These are phyloP conservation scores for Anarrhichthys ocellatus DNA, from an alignment of 2,113 vertebrate species.

Conservation along the genomic window DNA sequence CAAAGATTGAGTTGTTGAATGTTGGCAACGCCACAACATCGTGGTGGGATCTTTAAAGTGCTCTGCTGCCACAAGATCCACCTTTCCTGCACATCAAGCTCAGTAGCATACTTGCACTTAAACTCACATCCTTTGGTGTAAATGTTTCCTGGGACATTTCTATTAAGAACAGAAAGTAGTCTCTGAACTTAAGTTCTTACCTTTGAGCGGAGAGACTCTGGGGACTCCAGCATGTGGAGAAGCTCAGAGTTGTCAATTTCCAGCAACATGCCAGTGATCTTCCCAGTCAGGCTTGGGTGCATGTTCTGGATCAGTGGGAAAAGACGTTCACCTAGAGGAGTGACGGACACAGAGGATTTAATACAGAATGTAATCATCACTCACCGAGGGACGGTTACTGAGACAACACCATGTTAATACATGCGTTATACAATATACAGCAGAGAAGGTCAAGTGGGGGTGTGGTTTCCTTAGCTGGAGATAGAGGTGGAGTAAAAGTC, in stretches of 20 bases:
- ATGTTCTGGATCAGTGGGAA: conserved; percentile 98
- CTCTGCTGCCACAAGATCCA: not conserved
- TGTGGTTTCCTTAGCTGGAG: not conserved
- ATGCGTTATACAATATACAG: not conserved
- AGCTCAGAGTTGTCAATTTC: conserved; percentile 99
- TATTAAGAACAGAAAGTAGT: not conserved
- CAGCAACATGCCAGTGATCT: conserved; percentile 98
- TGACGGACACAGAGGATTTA: not conserved
- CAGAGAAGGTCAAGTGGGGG: not conserved
- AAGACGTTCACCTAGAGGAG: conserved; percentile 90
- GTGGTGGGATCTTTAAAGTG: not conserved
- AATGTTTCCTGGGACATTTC: not conserved
- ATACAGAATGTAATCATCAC: not conserved
- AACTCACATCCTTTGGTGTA: not conserved
- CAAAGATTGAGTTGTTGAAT: not conserved
- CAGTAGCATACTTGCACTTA: not conserved
- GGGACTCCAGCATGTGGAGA: conserved; percentile 98
- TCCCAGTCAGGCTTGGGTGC: conserved; percentile 96
- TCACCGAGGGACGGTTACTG: not conserved
- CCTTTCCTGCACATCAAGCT: not conserved
- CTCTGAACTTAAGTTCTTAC: conserved; percentile 66
- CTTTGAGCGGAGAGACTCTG: conserved; percentile 98
- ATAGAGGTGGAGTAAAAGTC: not conserved
- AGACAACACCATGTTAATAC: not conserved
- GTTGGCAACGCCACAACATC: not conserved